Evolutionary conservation across 2,888 invertebrate species (phyloP).

Genomic region (Meliscaeva auricollis): DNA sequence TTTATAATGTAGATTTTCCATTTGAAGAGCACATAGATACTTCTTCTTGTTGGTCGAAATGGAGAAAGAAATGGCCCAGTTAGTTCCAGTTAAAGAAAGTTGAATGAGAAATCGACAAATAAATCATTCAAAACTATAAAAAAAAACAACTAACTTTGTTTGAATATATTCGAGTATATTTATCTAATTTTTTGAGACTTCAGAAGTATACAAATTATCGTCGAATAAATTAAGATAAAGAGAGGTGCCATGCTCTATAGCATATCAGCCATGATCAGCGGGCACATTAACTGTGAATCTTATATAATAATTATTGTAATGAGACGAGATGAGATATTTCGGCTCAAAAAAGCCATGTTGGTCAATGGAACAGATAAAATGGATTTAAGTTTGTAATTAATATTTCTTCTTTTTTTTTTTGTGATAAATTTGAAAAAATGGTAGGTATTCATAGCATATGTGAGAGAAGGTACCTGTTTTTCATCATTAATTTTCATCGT

Average conservation of each 20-base stretch:
- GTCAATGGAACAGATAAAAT: slow-evolving; percentile 1
- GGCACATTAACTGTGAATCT: slow-evolving; percentile 27
- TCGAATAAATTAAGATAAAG: slow-evolving; percentile 18
- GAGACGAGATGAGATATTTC: not conserved
- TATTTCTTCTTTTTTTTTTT: not conserved
- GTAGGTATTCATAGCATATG: too few species aligned
- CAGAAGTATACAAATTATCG: slow-evolving; percentile 5
- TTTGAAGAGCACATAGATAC: not conserved
- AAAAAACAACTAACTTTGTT: slow-evolving; percentile 22
- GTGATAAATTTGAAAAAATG: too few species aligned
- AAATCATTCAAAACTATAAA: slow-evolving; percentile 44
- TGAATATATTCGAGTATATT: not conserved
- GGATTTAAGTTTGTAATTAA: slow-evolving; percentile 18
- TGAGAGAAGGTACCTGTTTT: not conserved
- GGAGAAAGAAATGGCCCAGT: slow-evolving; percentile 36
- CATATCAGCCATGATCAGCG: not conserved
- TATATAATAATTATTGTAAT: slow-evolving; percentile 9
- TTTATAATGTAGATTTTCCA: slow-evolving; percentile 7
- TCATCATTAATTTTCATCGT: not conserved
- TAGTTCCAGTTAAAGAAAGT: slow-evolving; percentile 61
- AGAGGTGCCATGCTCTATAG: not conserved
- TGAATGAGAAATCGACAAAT: slow-evolving; percentile 49
- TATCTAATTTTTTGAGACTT: not conserved
- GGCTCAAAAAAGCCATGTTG: not conserved
- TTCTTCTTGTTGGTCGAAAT: too few species aligned